Evolutionary conservation across 2,113 vertebrate genomes (phyloP).

Genomic region (Esox niger): DNA sequence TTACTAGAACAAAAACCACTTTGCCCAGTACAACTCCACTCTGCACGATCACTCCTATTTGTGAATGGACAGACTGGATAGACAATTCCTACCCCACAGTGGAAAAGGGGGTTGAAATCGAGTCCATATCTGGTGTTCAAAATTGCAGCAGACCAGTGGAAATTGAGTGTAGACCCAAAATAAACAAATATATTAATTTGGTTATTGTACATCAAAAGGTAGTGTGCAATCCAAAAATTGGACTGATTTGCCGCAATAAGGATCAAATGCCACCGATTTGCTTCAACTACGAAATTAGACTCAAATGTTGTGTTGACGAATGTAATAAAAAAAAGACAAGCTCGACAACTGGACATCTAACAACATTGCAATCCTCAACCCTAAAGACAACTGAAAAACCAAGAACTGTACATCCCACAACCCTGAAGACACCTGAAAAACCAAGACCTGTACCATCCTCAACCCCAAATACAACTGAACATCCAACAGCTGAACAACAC

Average conservation of each 20-base stretch:
- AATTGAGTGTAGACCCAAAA: conserved; percentile 34
- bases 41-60: not conserved
- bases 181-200: not conserved
- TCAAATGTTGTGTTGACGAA: no score
- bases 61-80: conserved; percentile 40
- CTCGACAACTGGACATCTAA: no score
- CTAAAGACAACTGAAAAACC: no score
- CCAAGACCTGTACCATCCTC: no score
- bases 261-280: conserved; percentile 34
- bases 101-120: not conserved
- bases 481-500: no score
- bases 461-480: no score
- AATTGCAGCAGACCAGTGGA: conserved; percentile 26
- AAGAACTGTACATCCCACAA: no score
- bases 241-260: conserved; percentile 55
- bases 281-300: no score
- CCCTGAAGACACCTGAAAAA: no score
- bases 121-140: conserved; percentile 20
- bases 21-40: not conserved
- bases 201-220: conserved; percentile 14
- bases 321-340: no score
- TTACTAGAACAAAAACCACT: not conserved
- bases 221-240: conserved; percentile 24
- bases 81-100: conserved; percentile 14
- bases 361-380: no score